These are phyloP conservation scores for Macaca nemestrina DNA, from an alignment of 2,113 vertebrate genomes.

Conservation along the genomic window DNA sequence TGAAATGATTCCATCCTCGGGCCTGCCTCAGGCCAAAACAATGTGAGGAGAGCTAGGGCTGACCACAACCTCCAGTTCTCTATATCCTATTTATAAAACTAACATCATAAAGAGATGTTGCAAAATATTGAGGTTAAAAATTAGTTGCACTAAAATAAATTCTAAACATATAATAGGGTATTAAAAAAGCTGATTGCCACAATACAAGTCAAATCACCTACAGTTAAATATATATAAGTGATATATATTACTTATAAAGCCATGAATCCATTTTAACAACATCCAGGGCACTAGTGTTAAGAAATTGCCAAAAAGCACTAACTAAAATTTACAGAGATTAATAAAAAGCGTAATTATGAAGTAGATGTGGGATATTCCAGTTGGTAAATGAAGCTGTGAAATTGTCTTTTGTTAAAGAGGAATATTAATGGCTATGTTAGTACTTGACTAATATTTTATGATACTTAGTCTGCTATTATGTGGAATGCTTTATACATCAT, in stretches of 20 bases:
- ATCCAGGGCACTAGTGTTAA: constrained; percentile 78
- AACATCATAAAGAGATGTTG: constrained; percentile 64
- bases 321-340: constrained; percentile 84
- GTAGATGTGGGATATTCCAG: constrained; percentile 80
- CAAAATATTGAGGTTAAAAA: constrained; percentile 72
- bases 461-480: constrained; percentile 74
- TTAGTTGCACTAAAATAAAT: constrained; percentile 75
- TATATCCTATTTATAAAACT: constrained; percentile 68
- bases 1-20: constrained; percentile 69
- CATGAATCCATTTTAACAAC: constrained; percentile 81
- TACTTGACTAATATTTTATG: constrained; percentile 83
- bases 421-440: constrained; percentile 81
- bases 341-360: constrained; percentile 85
- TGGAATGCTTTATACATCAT: constrained; percentile 71
- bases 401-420: constrained; percentile 84
- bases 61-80: neutral
- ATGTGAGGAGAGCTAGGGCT: constrained; percentile 37
- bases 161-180: constrained; percentile 60
- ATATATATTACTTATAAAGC: constrained; percentile 77
- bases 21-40: constrained; percentile 70
- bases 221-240: constrained; percentile 74
- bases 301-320: constrained; percentile 82
- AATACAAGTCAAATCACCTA: constrained; percentile 71
- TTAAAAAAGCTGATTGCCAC: constrained; percentile 71
- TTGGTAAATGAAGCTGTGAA: constrained; percentile 85